Evolutionary conservation across 2,797 vertebrate species (phyloP).

Genomic region (Rhinatrema bivittatum): DNA sequence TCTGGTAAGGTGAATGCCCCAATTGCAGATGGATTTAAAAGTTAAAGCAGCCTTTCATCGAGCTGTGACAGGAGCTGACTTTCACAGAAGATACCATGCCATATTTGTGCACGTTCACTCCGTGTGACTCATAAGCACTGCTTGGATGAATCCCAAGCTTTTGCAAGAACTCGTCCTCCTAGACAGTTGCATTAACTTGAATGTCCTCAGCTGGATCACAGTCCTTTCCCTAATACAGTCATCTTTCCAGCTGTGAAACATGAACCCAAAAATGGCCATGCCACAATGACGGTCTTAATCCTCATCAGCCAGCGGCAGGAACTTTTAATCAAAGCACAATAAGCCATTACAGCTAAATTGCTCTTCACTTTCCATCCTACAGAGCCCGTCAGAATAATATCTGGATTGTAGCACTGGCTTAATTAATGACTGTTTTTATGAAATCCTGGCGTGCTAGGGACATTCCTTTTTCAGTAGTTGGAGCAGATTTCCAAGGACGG

Average conservation of each 20-base stretch:
- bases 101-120: slow-evolving; percentile 62
- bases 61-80: slow-evolving; percentile 28
- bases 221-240: slow-evolving; percentile 66
- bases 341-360: too few species aligned
- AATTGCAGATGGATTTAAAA: slow-evolving; percentile 13
- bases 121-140: slow-evolving; percentile 53
- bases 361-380: too few species aligned
- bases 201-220: slow-evolving; percentile 38
- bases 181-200: slow-evolving; percentile 46
- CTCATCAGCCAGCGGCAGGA: slow-evolving; percentile 8
- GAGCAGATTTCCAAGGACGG: too few species aligned
- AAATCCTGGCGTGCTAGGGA: too few species aligned
- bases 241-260: slow-evolving; percentile 38
- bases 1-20: too few species aligned
- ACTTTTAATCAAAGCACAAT: slow-evolving; percentile 8
- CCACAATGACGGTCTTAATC: slow-evolving; percentile 4
- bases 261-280: slow-evolving; percentile 8
- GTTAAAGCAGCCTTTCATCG: slow-evolving; percentile 42
- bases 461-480: too few species aligned
- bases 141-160: slow-evolving; percentile 43
- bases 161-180: slow-evolving; percentile 48
- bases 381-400: too few species aligned
- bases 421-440: too few species aligned
- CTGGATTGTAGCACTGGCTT: neutral
- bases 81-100: slow-evolving; percentile 55